Base-by-base conservation (phyloP, 2,113 vertebrate genomes). In the Ariopsis seemanni region DNA sequence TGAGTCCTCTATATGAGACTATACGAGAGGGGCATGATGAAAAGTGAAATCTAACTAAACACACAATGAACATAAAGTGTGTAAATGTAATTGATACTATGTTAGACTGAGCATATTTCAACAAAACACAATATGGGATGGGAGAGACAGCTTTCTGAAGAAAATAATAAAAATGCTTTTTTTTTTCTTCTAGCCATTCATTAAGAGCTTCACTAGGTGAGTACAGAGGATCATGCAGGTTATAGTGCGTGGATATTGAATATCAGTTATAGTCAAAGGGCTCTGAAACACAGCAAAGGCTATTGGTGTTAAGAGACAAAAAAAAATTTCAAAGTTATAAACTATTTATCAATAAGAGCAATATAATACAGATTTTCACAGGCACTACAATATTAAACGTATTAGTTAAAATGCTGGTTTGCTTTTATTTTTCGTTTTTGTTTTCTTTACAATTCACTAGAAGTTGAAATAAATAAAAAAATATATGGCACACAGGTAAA, bases 351-450 rank as follows among this genome's bases (percentile, higher is more conserved):
- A 95, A 97, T 96, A 97, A 96, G 96, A 97, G 96, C 95, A 94
- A 96, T 97, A 99, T 96, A 97, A 97, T 98, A 99, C 97, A 98
- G 87, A 96, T 95, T 96, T 97, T 98, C 96, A 98, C 98, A 99
- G 98, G 98, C 98, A 99, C 98, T 98, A 97, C 96, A 97, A 97
- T 97, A 96, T 96, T 91, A 91, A 95, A 96, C 96, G 97, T 96
- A 97, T 97, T 94, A 94, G 95, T 95, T 97, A 97, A 97, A 98
- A 97, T 99, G 98, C 98, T 99, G 97, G 98, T 99, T 97, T 96
- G 96, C 90, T 89, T 93, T 91, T 89, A 88, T 96, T 91, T 92
- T 91, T 96, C 96, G 95, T 96, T 90, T 91, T 95, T 95, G 97
- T 96, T 91, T 80, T 91, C 91, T 92, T 92, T 93, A 25, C 81